A percentile compares a stretch with the other conserved stretches of the same genome.
phyloP scores from a whole-genome alignment of 2,113 vertebrate species.

The Phaethon lepturus region DNA sequence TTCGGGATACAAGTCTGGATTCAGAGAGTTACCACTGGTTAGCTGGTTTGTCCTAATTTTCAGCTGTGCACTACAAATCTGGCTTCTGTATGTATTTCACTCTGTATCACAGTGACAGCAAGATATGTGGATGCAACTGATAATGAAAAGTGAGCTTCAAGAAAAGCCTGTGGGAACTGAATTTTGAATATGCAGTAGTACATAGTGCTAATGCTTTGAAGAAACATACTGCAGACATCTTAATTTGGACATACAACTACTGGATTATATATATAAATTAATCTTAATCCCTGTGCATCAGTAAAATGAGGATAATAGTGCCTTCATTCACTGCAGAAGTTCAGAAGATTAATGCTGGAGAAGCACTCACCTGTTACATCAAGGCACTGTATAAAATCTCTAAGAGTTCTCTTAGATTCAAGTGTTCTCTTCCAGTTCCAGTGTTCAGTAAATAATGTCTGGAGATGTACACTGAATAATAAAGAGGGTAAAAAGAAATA shows the following conservation, averaged over 20 bases:
- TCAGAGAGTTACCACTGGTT: not conserved
- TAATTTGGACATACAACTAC: not conserved
- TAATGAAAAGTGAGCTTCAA: not conserved
- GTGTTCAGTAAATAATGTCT: not conserved
- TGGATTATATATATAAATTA: not conserved
- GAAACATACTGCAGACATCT: not conserved
- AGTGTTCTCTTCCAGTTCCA: not conserved
- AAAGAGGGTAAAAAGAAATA: not conserved
- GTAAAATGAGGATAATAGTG: not conserved
- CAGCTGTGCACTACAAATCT: not conserved
- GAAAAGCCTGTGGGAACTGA: not conserved
- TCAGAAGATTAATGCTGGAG: not conserved
- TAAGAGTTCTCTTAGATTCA: not conserved
- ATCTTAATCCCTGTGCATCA: not conserved
- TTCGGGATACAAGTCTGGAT: not conserved
- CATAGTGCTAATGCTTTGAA: not conserved
- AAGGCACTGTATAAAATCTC: not conserved
- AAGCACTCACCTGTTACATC: not conserved
- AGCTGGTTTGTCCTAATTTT: not conserved
- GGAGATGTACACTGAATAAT: not conserved
- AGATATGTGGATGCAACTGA: not conserved
- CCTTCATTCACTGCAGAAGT: not conserved
- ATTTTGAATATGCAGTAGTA: not conserved
- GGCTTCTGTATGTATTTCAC: not conserved
- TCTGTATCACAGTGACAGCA: not conserved